These are phyloP conservation scores for Strigamia maritima DNA, from an alignment of 2,888 invertebrate species.

Conservation along the genomic window DNA sequence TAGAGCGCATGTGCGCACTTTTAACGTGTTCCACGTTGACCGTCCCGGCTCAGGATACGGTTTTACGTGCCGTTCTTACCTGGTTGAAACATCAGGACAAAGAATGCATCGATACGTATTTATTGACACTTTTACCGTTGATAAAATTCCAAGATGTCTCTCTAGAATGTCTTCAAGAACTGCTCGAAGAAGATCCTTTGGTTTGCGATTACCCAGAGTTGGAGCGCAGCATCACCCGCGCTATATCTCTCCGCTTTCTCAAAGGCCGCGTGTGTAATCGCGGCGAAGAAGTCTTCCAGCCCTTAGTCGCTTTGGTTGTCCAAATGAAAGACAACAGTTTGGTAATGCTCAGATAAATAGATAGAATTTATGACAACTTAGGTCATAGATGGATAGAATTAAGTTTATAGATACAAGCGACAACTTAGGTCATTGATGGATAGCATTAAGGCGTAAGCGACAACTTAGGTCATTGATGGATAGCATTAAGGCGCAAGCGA, in stretches of 20 bases:
- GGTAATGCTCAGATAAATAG: slow-evolving; percentile 29
- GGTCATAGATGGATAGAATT: no score
- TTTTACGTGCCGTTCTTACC: slow-evolving; percentile 34
- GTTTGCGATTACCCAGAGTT: slow-evolving; percentile 37
- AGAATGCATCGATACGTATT: slow-evolving; percentile 36
- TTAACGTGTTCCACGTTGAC: slow-evolving; percentile 35
- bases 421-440: no score
- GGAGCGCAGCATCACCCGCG: slow-evolving; percentile 36
- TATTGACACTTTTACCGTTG: slow-evolving; percentile 15
- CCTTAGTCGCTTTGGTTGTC: slow-evolving; percentile 30
- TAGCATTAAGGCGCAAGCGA: no score
- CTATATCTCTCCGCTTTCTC: slow-evolving; percentile 9
- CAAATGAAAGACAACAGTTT: slow-evolving; percentile 39
- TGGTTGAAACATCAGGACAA: slow-evolving; percentile 38
- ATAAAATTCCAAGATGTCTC: slow-evolving; percentile 33
- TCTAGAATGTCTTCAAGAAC: slow-evolving; percentile 36
- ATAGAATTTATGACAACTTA: no score
- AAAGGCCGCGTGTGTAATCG: slow-evolving; percentile 35
- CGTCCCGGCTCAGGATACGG: slow-evolving; percentile 31
- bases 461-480: no score
- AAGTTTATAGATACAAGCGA: no score
- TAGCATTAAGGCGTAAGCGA: no score
- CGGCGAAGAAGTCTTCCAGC: slow-evolving; percentile 36
- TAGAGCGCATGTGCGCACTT: slow-evolving; percentile 36
- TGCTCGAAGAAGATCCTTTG: slow-evolving; percentile 35